Conservation (phyloP, 2,113 vertebrate genomes). For the Ciconia stormi region DNA sequence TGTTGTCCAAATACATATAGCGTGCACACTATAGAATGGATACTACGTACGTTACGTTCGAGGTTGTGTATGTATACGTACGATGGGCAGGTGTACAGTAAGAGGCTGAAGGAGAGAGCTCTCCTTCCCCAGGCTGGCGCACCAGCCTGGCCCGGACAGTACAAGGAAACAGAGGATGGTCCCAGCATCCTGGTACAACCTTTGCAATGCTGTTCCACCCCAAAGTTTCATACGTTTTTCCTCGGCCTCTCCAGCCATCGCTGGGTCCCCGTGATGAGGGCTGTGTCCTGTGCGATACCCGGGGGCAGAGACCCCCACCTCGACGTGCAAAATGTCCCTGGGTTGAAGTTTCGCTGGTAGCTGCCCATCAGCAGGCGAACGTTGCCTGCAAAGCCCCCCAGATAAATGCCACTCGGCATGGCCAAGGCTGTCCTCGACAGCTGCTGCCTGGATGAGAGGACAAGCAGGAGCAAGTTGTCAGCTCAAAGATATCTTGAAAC, state of each 20-base stretch:
- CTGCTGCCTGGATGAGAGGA: neutral
- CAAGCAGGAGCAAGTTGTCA: neutral
- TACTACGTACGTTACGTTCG: accelerated
- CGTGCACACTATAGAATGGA: accelerated
- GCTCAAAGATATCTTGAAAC: neutral
- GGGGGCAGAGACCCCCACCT: neutral
- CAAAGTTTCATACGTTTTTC: neutral
- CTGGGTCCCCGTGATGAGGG: neutral
- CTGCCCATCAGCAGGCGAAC: neutral
- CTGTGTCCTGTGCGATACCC: neutral
- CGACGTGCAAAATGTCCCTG: neutral
- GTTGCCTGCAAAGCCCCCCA: neutral
- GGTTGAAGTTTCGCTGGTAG: neutral
- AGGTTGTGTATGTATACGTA: neutral
- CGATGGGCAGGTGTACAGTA: accelerated
- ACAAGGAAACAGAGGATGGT: neutral
- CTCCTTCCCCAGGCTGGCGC: accelerated
- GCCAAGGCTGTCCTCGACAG: neutral
- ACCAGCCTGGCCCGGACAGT: neutral
- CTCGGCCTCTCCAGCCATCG: neutral
- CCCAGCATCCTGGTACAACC: neutral
- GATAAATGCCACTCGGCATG: neutral
- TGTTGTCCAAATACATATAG: neutral
- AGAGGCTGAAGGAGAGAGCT: neutral
- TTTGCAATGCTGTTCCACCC: neutral